Conservation (phyloP, 2,888 invertebrate species). For the Diabrotica balteata region DNA sequence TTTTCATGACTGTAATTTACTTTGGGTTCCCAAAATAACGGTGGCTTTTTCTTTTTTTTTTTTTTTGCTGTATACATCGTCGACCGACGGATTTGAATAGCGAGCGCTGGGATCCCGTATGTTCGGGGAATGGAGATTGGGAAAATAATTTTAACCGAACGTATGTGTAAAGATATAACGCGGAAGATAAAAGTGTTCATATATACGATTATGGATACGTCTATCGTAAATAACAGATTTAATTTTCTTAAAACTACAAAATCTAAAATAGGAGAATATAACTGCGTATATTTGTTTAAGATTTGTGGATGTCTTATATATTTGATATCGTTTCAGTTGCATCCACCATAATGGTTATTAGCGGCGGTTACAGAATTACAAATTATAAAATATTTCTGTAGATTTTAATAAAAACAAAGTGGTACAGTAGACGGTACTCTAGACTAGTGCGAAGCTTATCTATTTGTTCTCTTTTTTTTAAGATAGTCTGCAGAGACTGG, state of each 20-base stretch:
- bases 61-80: slow-evolving; percentile 7
- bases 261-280: too few species aligned
- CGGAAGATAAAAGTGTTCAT: background rate
- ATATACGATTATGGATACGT: slow-evolving; percentile 2
- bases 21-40: slow-evolving; percentile 9
- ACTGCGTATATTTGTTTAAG: too few species aligned
- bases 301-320: too few species aligned
- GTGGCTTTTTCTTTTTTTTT: slow-evolving; percentile 8
- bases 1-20: slow-evolving; percentile 31
- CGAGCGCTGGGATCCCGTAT: slow-evolving; percentile 1
- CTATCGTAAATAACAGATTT: slow-evolving; percentile 4
- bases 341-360: too few species aligned
- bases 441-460: too few species aligned
- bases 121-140: slow-evolving; percentile 11
- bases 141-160: background rate
- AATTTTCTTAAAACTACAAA: background rate
- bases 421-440: too few species aligned
- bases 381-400: too few species aligned
- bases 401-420: too few species aligned
- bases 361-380: too few species aligned
- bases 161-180: background rate
- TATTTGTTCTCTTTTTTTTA: too few species aligned
- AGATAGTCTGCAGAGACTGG: too few species aligned
- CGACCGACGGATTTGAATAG: slow-evolving; percentile 11
- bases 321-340: too few species aligned